phyloP scores from a whole-genome alignment of 2,113 vertebrate species.

The Semnornis frantzii region DNA sequence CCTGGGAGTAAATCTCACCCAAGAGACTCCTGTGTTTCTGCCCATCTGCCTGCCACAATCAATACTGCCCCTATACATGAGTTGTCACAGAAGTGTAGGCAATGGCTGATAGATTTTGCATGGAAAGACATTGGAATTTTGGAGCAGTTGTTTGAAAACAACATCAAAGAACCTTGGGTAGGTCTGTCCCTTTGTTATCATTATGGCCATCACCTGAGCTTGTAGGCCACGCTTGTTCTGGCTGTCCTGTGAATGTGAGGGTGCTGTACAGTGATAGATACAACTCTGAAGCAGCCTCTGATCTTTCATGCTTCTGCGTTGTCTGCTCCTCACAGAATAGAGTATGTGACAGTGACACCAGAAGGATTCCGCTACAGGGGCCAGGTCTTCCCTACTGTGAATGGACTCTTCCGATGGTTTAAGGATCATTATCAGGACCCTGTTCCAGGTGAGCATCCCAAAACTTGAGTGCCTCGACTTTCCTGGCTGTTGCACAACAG shows the following conservation, averaged over 20 bases:
- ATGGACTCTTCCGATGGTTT: constrained; percentile 97
- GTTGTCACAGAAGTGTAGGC: background rate
- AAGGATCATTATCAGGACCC: constrained; percentile 99
- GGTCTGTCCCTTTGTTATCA: background rate
- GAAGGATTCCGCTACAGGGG: constrained; percentile 97
- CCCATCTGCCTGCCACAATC: background rate
- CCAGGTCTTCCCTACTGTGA: constrained; percentile 94
- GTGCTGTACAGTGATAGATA: background rate
- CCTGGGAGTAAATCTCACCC: background rate
- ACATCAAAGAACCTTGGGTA: background rate
- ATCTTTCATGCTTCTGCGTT: background rate
- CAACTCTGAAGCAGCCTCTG: background rate
- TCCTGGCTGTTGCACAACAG: background rate
- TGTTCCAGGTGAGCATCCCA: constrained; percentile 84
- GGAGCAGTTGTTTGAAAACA: background rate
- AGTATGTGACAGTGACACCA: constrained; percentile 95
- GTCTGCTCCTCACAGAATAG: constrained; percentile 78
- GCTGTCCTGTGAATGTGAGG: background rate
- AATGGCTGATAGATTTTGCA: background rate
- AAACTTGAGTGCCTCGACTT: background rate
- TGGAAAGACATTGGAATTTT: background rate
- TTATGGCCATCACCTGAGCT: rapidly evolving
- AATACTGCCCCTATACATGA: background rate
- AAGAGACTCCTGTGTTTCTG: background rate
- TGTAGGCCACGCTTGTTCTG: background rate